Evolutionary conservation across 2,113 vertebrate genomes (phyloP).

Genomic region (Bubalus kerabau): DNA sequence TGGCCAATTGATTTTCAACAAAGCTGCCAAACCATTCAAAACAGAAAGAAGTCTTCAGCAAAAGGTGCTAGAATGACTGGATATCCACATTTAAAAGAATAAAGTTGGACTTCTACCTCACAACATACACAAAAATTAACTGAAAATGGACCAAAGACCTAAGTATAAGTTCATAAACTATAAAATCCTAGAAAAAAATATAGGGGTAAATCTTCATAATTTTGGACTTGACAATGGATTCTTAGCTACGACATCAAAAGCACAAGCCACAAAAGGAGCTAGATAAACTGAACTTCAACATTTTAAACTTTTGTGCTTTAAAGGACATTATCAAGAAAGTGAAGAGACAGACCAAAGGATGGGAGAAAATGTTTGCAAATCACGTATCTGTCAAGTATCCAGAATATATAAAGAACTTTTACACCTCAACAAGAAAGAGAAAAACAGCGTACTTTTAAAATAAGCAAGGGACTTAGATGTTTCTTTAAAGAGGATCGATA

Average conservation of each 20-base stretch:
- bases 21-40: background rate
- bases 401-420: background rate
- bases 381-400: background rate
- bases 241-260: constrained; percentile 7
- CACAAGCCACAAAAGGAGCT: background rate
- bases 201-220: background rate
- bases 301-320: background rate
- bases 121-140: background rate
- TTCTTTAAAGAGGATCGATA: background rate
- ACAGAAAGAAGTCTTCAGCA: background rate
- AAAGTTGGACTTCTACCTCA: background rate
- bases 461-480: background rate
- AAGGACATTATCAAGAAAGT: background rate
- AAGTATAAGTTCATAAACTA: background rate
- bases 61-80: background rate
- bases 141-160: background rate
- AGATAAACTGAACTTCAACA: background rate
- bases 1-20: background rate
- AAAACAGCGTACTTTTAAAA: background rate
- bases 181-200: background rate
- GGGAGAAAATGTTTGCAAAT: background rate
- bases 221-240: background rate
- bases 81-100: background rate
- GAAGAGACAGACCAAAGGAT: background rate
- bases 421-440: background rate